Base-by-base conservation (phyloP, 2,113 vertebrate genomes). In the Hypocryptadius cinnamomeus region DNA sequence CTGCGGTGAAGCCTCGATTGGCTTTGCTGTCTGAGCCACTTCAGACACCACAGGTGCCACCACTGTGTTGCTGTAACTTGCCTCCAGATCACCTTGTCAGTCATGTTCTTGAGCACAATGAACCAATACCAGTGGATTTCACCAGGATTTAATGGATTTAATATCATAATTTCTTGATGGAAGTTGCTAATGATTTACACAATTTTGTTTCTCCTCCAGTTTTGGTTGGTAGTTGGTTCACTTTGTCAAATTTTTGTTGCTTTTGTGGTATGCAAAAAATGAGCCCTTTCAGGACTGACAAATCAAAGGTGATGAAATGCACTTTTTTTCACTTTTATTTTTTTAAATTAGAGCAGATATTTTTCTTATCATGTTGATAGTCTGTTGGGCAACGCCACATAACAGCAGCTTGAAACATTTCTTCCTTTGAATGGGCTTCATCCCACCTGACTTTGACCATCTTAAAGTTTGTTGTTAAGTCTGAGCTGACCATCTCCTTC, bases 351-450 rank as follows among this genome's bases (percentile, higher is more conserved):
- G 47, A 37, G 13, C 37, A 57, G 28, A 50, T 7, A 31, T 30
- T 65, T 48, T 73, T 57, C 25, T 69, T n/a, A 35, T 63, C 17
- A 3, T 24, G 44, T 56, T 57, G 21, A 61, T 35, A 53, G 25
- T 30, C 27, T 35, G 9, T 63, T 5, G 0, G 60, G 47, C 33
- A 61, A 30, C 0, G 0, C 44, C 27, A 22, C 27, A 4, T 31
- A 56, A 6, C 23, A 15, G 11, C 8, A 12, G 18, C 50, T 48
- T 16, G 37, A 45, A 85, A 50, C n/a, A 8, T 48, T 79, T 64
- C 37, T 85, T 60, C 28, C 18, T 72, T 71, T 59, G 51, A 18
- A 31, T 23, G 37, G 72, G 31, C 23, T 53, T 70, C 65, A 20
- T 42, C 65, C 47, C 51, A n/a, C 21, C 35, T 23, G 22, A 11